Base-by-base conservation (phyloP, 2,888 invertebrate species). In the Oasisia sp. region DNA sequence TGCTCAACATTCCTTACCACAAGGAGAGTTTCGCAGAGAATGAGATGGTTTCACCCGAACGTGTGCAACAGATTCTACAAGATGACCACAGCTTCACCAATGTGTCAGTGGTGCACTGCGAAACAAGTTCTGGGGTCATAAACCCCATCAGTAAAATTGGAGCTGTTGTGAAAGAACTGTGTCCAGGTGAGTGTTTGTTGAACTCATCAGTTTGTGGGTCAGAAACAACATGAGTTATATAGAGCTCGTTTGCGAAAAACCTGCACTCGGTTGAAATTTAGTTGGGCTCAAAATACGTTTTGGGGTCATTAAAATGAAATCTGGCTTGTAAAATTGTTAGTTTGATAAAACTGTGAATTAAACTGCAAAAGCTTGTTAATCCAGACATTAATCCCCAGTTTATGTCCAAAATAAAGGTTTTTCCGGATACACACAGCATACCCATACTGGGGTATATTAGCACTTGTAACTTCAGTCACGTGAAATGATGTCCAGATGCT, bases 91-190 rank as follows among this genome's bases (percentile, higher is more conserved):
- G 94, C 7, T 96, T 95, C 94, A 96, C 95, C 12, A 93, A 95
- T n/a, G 96, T 97, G 32, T 95, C 96, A 19, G 94, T 96, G 12
- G 96, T 97, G 27, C 97, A 97, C 93, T 96, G 96, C 94, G 97
- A 97, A 94, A 97, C 97, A 5, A 97, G 96, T 93, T 96, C 96
- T 44, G 97, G 97, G 5, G 95, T 97, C 14, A 93, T 97, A 89
- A 97, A 97, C 94, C 96, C 96, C 7, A 95, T 97, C 8, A 94
- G 94, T 90, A 95, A 95, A 91, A 95, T 97, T 14, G 97, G 96
- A 7, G 92, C 94, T 32, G 91, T 96, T 56, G 95, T 97, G 12
- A 95, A 96, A 93, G 93, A 94, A 27, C 92, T 94, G 58, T 94
- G 94, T 89, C 96, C 96, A 91, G 93, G 95, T 95, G 92, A 94